phyloP scores from a whole-genome alignment of 2,113 vertebrate species.

The Coracopsis vasa region DNA sequence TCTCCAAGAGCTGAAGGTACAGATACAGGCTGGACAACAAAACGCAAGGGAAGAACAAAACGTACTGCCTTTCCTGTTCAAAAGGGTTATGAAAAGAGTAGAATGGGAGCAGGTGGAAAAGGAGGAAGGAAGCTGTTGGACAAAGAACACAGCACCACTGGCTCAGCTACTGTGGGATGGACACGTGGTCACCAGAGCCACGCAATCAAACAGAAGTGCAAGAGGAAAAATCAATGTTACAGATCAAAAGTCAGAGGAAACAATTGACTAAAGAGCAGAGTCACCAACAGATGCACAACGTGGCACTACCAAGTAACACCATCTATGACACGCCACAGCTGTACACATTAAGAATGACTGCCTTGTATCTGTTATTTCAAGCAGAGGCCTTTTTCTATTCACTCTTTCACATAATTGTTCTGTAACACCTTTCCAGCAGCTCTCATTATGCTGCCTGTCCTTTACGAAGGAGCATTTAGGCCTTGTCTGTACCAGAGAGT shows the following conservation, averaged over 20 bases:
- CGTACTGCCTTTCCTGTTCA: background rate
- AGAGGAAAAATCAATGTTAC: background rate
- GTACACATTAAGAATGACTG: slow-evolving; percentile 26
- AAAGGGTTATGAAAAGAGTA: background rate
- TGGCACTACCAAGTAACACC: slow-evolving; percentile 42
- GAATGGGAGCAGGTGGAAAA: background rate
- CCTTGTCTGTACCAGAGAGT: background rate
- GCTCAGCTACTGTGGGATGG: background rate
- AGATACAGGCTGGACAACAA: background rate
- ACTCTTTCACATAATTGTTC: background rate
- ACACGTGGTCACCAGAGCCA: background rate
- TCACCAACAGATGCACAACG: background rate
- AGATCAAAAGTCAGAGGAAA: background rate
- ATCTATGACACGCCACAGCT: background rate
- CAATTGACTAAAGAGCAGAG: background rate
- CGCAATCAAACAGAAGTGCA: background rate
- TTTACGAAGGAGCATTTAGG: background rate
- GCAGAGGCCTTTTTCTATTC: background rate
- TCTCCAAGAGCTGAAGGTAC: background rate
- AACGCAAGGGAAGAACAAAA: background rate
- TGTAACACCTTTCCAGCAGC: background rate
- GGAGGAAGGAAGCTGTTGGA: background rate
- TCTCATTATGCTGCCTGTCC: background rate
- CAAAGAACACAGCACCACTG: background rate
- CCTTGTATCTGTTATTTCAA: slow-evolving; percentile 7